Base-by-base conservation (phyloP, 2,888 invertebrate genomes). In the Helobdella robusta region DNA sequence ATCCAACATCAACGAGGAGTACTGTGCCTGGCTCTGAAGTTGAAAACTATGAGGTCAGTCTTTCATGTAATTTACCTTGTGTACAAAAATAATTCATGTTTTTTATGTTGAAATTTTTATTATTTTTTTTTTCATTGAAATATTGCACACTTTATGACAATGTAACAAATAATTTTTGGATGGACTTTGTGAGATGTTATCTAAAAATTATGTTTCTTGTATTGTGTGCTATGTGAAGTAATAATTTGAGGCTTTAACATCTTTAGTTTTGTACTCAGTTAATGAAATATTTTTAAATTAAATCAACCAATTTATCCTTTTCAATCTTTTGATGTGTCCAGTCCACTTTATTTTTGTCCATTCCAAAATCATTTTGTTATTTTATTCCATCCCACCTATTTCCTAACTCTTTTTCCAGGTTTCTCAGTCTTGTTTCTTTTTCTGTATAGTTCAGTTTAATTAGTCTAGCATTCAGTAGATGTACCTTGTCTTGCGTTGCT, bases 31-130 rank as follows among this genome's bases (percentile, higher is more conserved):
- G 75, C 85, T 85, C 86, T 68, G 88, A 88, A 80, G 87, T 87
- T 20, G 89, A 90, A 81, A 91, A 91, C 81, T 91, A 91, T 77
- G 91, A 91, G 82, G 76, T 76, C 30, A 28, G 59, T 62, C 20
- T n/a, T 32, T 30, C 35, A 23, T 58, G 5, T 58, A 18, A 32
- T 11, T 0, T 40, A 60, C 23, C 23, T 23, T 44, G 35, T 40
- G 25, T 60, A 18, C 23, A 20, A 20, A 8, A 1, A 11, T 25
- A 44, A 44, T 18, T 15, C 15, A 2, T 35, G 15, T 54, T 63
- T 50, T 50, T 23, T 52, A 15, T 46, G 32, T 30, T 15, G 30
- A 46, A 4, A n/a, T 30, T 62, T 62, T 52, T 25, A 1, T 54
- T 23, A 30, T 23, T 8, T 6, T 32, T 36, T 32, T 36, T 3